Evolutionary conservation across 2,888 invertebrate species (phyloP).

Genomic region (Nomada fabriciana): DNA sequence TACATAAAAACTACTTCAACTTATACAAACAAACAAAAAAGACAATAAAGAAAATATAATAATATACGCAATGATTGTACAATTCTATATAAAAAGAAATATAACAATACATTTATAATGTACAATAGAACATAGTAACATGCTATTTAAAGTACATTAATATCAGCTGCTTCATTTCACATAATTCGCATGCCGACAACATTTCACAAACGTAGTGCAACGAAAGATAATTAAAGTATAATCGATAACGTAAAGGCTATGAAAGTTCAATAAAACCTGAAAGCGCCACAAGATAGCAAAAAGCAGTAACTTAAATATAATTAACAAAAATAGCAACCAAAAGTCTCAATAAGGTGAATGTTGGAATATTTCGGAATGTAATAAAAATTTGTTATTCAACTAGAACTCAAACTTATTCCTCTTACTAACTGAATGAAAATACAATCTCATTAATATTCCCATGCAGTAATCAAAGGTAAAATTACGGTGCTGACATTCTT

Average conservation of each 20-base stretch:
- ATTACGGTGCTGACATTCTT: conserved; percentile 44
- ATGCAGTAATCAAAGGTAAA: conserved; percentile 55
- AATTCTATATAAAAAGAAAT: conserved; percentile 41
- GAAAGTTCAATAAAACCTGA: conserved; percentile 35
- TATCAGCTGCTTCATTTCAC: conserved; percentile 18
- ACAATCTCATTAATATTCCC: conserved; percentile 54
- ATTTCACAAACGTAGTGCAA: conserved; percentile 31
- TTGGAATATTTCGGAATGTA: conserved; percentile 37
- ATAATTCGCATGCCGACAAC: conserved; percentile 35
- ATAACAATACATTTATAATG: conserved; percentile 33
- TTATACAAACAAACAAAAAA: conserved; percentile 27
- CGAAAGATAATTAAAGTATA: conserved; percentile 33
- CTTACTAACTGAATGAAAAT: conserved; percentile 63
- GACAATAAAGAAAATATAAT: conserved; percentile 18
- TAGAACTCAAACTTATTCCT: conserved; percentile 63
- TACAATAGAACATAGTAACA: conserved; percentile 42
- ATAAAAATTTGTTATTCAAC: conserved; percentile 36
- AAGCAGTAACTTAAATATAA: conserved; percentile 47
- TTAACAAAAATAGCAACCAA: conserved; percentile 34
- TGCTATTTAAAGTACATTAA: conserved; percentile 40
- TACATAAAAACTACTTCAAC: conserved; percentile 34
- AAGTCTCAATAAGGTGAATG: conserved; percentile 10
- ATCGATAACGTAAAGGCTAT: conserved; percentile 39
- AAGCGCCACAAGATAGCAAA: conserved; percentile 56
- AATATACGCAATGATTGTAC: conserved; percentile 49